Percentiles rank a stretch among this genome's conserved stretches.
These are phyloP conservation scores for Erinaceus europaeus DNA, from an alignment of 2,113 vertebrate genomes.

Conservation along the genomic window DNA sequence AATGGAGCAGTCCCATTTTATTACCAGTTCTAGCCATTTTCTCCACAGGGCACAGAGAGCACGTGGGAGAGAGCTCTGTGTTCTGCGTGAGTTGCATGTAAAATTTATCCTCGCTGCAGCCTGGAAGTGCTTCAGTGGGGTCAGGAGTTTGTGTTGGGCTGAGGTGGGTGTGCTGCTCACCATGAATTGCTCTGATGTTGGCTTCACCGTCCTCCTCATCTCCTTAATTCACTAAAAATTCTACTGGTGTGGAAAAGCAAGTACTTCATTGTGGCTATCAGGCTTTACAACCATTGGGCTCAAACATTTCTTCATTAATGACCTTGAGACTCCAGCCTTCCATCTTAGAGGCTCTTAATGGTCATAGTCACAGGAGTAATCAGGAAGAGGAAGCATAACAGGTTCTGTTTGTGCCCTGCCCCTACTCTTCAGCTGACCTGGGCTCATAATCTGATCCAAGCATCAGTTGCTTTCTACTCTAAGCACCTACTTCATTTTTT, in stretches of 20 bases:
- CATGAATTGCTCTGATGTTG: background rate
- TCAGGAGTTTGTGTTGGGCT: background rate
- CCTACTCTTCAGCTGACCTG: background rate
- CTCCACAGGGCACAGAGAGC: constrained; percentile 17
- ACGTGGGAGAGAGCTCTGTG: background rate
- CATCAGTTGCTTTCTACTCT: too few species aligned
- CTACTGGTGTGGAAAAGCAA: background rate
- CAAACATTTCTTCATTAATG: background rate
- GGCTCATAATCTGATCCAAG: background rate
- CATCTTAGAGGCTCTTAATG: background rate
- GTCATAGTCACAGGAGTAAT: background rate
- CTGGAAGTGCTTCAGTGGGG: background rate
- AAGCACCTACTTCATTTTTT: too few species aligned
- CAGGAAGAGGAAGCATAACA: background rate
- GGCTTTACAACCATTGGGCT: background rate
- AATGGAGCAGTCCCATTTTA: constrained; percentile 75
- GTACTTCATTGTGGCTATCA: background rate
- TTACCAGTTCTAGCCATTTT: constrained; percentile 73
- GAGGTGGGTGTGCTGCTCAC: background rate
- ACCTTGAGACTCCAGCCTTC: background rate
- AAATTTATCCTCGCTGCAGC: background rate
- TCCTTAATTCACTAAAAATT: background rate
- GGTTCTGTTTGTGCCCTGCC: background rate
- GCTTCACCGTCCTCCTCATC: background rate
- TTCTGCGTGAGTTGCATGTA: background rate